Evolutionary conservation across 2,888 invertebrate genomes (phyloP), one percentile per base, ranked within the genome.

Genomic region (Erpobdella octoculata): DNA sequence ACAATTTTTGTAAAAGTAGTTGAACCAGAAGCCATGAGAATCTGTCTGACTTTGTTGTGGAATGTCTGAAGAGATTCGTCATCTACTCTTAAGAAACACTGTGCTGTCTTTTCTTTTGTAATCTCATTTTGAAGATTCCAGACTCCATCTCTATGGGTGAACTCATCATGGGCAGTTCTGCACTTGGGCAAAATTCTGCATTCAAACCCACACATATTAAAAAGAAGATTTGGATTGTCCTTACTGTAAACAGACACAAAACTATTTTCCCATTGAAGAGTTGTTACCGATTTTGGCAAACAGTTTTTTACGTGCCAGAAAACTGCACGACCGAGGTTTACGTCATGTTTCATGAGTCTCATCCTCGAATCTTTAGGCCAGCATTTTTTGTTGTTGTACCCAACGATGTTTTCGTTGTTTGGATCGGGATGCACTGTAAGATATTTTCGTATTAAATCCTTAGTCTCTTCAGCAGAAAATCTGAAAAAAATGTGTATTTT

Each of bases 291-390:
- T 59, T 98, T 89, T 0, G 98, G 98, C 73, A 99, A 84, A 64
- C 98, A 89, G 84, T 99, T 98, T 86, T 99, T 99, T 75, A 99
- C 98, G 81, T 99, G 98, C 98, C 98, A 99, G 84, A 99, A 99
- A 0, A 98, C 98, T 18, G 98, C 98, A 68, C 98, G 89, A 8
- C 98, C 98, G 77, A 99, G 87, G 85, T 99, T 99, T 9, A 99
- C 98, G 82, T 99, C 98, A 80, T 99, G 98, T 80, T 99, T 99
- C 98, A 99, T 99, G 53, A 99, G 87, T 25, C 98, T 87, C 98
- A 99, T 99, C 71, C 98, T 87, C 0, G 98, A 95, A 84, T 99
- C 98, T 72, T 98, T 86, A 0, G 98, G 98, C 98, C 98, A 99
- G 84, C 98, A 99, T 82, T 99, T 99, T 84, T 98, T 99, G 85